phyloP scores from a whole-genome alignment of 2,113 vertebrate species.

The Phoxinus phoxinus region DNA sequence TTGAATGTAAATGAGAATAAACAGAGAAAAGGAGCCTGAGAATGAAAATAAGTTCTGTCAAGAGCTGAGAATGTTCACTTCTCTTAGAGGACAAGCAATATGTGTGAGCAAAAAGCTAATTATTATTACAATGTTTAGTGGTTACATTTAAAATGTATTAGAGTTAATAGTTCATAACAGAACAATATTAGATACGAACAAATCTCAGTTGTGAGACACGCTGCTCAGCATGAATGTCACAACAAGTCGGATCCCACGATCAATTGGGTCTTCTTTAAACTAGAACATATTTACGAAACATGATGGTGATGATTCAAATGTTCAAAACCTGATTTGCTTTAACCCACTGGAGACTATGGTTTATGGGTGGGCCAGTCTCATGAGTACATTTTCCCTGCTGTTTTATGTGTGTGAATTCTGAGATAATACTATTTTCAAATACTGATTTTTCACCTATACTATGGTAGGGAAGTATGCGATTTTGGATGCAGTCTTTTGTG shows the following conservation, averaged over 20 bases:
- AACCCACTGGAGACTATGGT: background rate
- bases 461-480: no score
- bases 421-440: no score
- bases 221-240: background rate
- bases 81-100: background rate
- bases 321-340: background rate
- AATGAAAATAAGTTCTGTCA: background rate
- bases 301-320: background rate
- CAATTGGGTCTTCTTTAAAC: background rate
- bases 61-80: background rate
- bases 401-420: no score
- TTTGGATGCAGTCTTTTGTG: no score
- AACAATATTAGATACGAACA: background rate
- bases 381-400: no score
- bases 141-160: background rate
- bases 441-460: no score
- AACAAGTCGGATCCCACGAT: background rate
- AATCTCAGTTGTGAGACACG: background rate
- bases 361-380: background rate
- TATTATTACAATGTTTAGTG: background rate
- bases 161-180: background rate
- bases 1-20: conserved; percentile 15
- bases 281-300: background rate
- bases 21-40: background rate
- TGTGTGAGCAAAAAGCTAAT: background rate